Evolutionary conservation across 2,888 invertebrate species (phyloP), one percentile per base, ranked within the genome.

Genomic region (Dascillus cervinus): DNA sequence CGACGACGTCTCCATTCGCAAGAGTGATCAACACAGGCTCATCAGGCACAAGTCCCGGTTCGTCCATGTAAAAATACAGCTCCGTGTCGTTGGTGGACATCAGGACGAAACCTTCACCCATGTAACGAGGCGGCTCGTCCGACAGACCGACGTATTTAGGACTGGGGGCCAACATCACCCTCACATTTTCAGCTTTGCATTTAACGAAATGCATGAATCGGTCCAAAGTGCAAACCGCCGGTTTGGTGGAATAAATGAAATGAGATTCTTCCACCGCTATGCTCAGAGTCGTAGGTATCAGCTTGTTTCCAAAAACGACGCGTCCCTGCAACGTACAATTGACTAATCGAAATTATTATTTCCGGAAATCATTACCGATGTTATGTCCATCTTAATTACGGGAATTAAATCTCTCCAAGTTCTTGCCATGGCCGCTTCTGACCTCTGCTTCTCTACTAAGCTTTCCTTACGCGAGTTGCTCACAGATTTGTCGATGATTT

Each of bases 81-180:
- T 95, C 90, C 51, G 96, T 81, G 56, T 86, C 84, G 58, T 95
- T 95, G 2, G 94, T 90, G 58, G 94, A 94, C 71, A 97, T 80
- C 5, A 98, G 79, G 1, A 95, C 95, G 66, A 97, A 97, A 1
- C 96, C 97, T 67, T 95, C 95, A 3, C 97, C 97, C 96, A 97
- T 97, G 55, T 88, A 94, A 26, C 90, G 69, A 0, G 97, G 97
- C 1, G 97, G 95, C 52, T 92, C 92, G 64, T 94, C 94, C 3
- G 87, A 80, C 72, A 88, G 79, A 3, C 91, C 60, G 58, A 26
- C 22, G 62, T 94, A 96, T 56, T 92, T 92, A 2, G 90, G 88
- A 67, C 92, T 94, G 9, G 94, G 94, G n/a, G 92, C 92, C 42
- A 97, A 72, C 67, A 95, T 86, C 0, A 95, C 87, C 70, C 91